Conservation (phyloP, 2,113 vertebrate species). For the Pantherophis guttatus region DNA sequence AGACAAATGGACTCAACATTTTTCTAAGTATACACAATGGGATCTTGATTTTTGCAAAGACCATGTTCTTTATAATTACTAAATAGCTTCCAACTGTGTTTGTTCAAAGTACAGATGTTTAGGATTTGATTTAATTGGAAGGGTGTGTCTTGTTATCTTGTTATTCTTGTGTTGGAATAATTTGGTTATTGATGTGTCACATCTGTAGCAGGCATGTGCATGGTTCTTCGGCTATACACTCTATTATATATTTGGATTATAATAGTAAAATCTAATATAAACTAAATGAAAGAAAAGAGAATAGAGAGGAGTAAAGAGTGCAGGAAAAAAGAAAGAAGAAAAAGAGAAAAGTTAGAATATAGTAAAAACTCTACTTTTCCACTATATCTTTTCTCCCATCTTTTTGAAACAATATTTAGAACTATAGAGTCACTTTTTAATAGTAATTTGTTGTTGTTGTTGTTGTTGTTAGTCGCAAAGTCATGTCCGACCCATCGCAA, state of each 20-base stretch:
- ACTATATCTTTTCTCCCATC: background rate
- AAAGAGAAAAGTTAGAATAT: background rate
- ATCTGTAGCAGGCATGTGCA: conserved; percentile 67
- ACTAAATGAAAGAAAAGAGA: background rate
- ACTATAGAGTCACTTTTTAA: background rate
- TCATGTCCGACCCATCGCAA: too few species aligned
- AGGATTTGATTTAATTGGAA: conserved; percentile 78
- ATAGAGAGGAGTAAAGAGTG: background rate
- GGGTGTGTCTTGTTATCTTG: conserved; percentile 75
- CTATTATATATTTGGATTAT: conserved; percentile 45
- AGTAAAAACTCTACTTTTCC: background rate
- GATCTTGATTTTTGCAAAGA: conserved; percentile 99
- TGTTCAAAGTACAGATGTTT: conserved; percentile 78
- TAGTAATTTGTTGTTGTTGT: background rate
- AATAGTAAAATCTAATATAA: background rate
- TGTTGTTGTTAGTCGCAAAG: too few species aligned
- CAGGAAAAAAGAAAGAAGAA: background rate
- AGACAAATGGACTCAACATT: conserved; percentile 96
- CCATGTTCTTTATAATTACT: conserved; percentile 86
- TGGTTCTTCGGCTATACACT: conserved; percentile 62
- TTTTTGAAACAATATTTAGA: background rate
- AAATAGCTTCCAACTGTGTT: conserved; percentile 90
- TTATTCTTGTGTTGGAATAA: conserved; percentile 68
- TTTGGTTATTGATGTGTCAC: conserved; percentile 58
- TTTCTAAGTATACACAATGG: conserved; percentile 99